A percentile compares a stretch with the other conserved stretches of the same genome.
Evolutionary conservation across 2,113 vertebrate species (phyloP).

Genomic region (Cynopterus brachyotis): DNA sequence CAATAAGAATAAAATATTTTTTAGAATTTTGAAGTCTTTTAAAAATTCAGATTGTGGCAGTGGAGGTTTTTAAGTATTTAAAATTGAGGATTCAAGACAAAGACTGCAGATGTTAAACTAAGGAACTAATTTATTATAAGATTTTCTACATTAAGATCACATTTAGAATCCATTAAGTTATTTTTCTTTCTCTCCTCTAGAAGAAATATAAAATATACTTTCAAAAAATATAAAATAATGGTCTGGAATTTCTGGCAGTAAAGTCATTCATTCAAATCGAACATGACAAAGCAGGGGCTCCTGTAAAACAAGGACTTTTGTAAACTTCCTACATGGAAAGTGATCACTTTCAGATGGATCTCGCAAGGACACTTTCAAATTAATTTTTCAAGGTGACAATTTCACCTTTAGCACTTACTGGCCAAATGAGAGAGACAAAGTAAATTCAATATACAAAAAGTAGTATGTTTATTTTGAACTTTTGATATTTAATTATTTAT

Average conservation of each 20-base stretch:
- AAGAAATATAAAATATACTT: not conserved
- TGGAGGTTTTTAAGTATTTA: not conserved
- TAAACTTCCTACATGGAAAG: not conserved
- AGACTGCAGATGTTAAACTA: not conserved
- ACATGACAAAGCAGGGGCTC: not conserved
- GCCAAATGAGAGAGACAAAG: not conserved
- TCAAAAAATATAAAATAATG: not conserved
- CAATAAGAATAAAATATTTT: not conserved
- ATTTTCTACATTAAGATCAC: not conserved
- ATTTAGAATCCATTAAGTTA: not conserved
- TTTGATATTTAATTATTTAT: not conserved
- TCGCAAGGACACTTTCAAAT: not conserved
- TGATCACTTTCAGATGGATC: too few relatives aligned
- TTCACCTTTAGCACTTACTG: not conserved
- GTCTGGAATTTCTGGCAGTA: not conserved
- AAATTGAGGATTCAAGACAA: conserved; percentile 2
- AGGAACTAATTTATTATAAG: not conserved
- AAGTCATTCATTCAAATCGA: not conserved
- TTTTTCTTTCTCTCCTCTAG: not conserved
- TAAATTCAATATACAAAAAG: not conserved
- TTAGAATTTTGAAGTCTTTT: not conserved
- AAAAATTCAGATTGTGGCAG: not conserved
- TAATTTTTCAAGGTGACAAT: not conserved
- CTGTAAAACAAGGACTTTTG: not conserved
- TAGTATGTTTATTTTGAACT: not conserved